Evolutionary conservation across 2,797 vertebrate genomes (phyloP), one percentile per base, ranked within the genome.

Genomic region (Ctenopoma kingsleyae): DNA sequence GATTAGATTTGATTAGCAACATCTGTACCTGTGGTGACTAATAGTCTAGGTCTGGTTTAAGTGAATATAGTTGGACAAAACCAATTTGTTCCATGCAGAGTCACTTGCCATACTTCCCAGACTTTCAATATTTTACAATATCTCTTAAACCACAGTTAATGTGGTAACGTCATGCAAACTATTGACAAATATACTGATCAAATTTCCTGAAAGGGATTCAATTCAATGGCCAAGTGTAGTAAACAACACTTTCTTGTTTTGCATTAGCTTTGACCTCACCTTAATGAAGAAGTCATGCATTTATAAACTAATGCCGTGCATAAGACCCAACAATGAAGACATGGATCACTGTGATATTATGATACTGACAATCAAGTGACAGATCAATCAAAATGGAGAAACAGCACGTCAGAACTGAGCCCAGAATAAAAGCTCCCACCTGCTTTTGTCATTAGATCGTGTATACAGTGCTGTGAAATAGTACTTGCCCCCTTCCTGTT

Each of bases 1-100:
- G 67, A 63, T 32, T 75, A 8, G 17, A 43, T 79, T 78, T 65
- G 50, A 52, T 51, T 74, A 67, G 57, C 41, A 67, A 55, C 61
- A 57, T 69, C 16, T 62, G 67, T 55, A 80, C 54, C 30, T 69
- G 54, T 46, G 22, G 67, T 53, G 51, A 61, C 44, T 87, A 90
- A 91, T 86, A 89, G 86, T 90, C 78, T 75, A 58, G 15, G 57
- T 79, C 71, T 71, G 57, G 56, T 64, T 77, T 36, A 49, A 38
- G 62, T 50, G 36, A 78, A 61, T 25, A 62, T 51, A 53, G 50
- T 60, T 30, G 51, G 57, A 65, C 43, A 57, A 86, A 74, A 25
- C 47, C 40, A 67, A 67, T 54, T 25, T 35, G 1, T 55, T 78
- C 70, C 32, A 20, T 64, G 73, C 16, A 47, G n/a, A 68, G 62